These are phyloP conservation scores for Antitype chi DNA, from an alignment of 2,888 invertebrate species.

Conservation along the genomic window DNA sequence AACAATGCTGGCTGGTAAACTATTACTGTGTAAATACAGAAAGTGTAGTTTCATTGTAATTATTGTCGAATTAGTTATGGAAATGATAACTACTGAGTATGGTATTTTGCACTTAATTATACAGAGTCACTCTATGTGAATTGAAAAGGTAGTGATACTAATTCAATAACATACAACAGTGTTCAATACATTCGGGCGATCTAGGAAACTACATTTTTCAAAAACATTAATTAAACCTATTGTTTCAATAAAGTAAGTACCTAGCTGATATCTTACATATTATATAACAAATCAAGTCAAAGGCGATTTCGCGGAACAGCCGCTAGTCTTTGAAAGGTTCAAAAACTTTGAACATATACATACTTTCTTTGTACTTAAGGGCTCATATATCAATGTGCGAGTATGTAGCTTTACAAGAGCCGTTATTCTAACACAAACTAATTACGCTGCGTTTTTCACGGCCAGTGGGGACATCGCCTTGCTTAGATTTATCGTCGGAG, in stretches of 20 bases:
- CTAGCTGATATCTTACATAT: not conserved
- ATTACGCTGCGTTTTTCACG: constrained; percentile 59
- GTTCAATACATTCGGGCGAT: not conserved
- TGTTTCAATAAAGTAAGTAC: not conserved
- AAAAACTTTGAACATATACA: not conserved
- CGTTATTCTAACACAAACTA: constrained; percentile 56
- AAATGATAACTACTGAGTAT: not conserved
- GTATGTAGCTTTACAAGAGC: constrained; percentile 19
- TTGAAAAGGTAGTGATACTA: not conserved
- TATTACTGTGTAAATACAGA: constrained; percentile 19
- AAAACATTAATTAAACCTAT: not conserved
- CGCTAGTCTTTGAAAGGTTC: not conserved
- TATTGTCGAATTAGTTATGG: constrained; percentile 11
- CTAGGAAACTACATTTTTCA: not conserved
- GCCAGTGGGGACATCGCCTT: constrained; percentile 51
- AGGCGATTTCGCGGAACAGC: not conserved
- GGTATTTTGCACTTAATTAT: not conserved
- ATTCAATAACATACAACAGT: not conserved
- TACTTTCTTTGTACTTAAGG: not conserved
- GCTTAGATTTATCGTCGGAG: constrained; percentile 58
- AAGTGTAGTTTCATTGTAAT: constrained; percentile 10
- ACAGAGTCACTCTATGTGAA: not conserved
- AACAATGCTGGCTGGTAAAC: constrained; percentile 45
- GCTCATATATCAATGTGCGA: constrained; percentile 18
- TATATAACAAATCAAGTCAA: not conserved